Evolutionary conservation across 2,888 invertebrate species (phyloP).

Genomic region (Eledona agricola): DNA sequence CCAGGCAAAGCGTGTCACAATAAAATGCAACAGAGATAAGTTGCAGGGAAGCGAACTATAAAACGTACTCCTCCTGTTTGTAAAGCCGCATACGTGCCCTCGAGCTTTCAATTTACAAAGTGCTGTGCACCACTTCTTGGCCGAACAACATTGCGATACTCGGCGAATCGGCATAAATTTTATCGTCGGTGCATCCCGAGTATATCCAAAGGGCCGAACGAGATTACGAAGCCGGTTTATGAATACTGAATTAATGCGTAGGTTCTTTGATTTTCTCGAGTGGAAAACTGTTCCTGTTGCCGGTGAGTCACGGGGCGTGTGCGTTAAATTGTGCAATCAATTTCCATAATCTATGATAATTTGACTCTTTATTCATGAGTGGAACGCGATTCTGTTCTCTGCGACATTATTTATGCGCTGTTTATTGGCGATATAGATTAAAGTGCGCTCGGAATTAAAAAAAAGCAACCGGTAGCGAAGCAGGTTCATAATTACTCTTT

Average conservation of each 20-base stretch:
- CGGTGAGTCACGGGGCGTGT: too few relatives aligned
- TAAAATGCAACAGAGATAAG: constrained; percentile 10
- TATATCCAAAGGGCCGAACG: constrained; percentile 12
- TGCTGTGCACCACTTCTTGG: constrained; percentile 23
- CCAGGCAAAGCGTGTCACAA: constrained; percentile 11
- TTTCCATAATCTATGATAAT: too few relatives aligned
- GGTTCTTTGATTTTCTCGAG: too few relatives aligned
- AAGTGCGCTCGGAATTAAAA: too few relatives aligned
- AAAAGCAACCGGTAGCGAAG: too few relatives aligned
- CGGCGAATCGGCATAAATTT: constrained; percentile 9
- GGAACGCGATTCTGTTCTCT: too few relatives aligned
- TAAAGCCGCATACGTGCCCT: constrained; percentile 22
- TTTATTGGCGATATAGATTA: too few relatives aligned
- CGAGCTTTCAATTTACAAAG: constrained; percentile 22
- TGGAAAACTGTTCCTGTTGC: too few relatives aligned
- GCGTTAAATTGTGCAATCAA: too few relatives aligned
- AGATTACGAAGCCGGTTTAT: constrained; percentile 12
- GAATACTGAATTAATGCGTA: constrained; percentile 13
- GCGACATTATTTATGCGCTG: too few relatives aligned
- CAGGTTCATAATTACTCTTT: too few relatives aligned
- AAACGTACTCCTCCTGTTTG: constrained; percentile 15
- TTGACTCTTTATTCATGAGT: too few relatives aligned
- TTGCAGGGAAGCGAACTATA: constrained; percentile 20
- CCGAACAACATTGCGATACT: constrained; percentile 16
- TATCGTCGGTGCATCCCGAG: constrained; percentile 14